Base-by-base conservation (phyloP, 2,888 invertebrate genomes). In the Copidosoma aretas region DNA sequence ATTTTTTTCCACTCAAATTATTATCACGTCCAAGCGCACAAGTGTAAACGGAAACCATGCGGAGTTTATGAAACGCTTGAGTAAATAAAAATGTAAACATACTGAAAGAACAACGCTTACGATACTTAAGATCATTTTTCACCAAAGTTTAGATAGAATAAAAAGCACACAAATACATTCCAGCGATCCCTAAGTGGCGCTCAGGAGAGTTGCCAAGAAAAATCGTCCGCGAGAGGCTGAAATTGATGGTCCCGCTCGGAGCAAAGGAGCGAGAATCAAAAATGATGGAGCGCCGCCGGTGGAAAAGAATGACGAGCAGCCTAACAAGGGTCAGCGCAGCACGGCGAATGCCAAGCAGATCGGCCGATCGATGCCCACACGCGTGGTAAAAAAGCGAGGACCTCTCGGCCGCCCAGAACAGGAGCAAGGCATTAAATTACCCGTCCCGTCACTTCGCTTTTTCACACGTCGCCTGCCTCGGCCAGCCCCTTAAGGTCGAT, bases 261-360 rank as follows among this genome's bases (percentile, higher is more conserved):
- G 19, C n/a, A 32, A n/a, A 39, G 46, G 19, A n/a, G 49, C 24
- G 22, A 19, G 24, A 46, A 22, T 15, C 22, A 51, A 58, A 58
- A 51, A 64, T 64, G 64, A 64, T 64, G 17, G 39, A 64, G 32
- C 24, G 64, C 58, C 52, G 17, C 58, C 52, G 17, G 57, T 10
- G 52, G 19, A 10, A 41, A 64, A 64, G 41, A 51, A 64, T 58
- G n/a, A 64, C 49, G 51, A 51, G 22, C 52, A 32, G 4, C 19
- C 57, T 52, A 19, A 8, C 57, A 39, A 43, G 17, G 22, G 39
- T n/a, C 21, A 56, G 19, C 15, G 52, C 4, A 46, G 49, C 25
- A 19, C 60, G 60, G 32, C 39, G 46, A 59, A 43, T 59, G 39
- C 19, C 21, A 59, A 59, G 43, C 12, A 19, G 43, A 59, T 59